A percentile compares a stretch with the other conserved stretches of the same genome.
Evolutionary conservation across 2,888 invertebrate genomes (phyloP).

Genomic region (Tipula confusa): DNA sequence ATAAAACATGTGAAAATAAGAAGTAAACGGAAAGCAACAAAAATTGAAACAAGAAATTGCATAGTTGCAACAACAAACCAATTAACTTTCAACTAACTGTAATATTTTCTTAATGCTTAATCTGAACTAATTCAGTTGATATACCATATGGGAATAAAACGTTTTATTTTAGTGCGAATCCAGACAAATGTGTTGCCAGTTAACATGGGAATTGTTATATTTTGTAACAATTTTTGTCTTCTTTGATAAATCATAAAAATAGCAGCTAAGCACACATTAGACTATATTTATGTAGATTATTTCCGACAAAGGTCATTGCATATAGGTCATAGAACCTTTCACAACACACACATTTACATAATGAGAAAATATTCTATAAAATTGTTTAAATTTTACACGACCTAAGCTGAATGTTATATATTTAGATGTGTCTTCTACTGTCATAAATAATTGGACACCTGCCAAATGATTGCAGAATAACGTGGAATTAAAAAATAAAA

Average conservation of each 20-base stretch:
- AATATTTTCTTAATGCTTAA: not conserved
- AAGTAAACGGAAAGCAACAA: not conserved
- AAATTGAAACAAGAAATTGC: not conserved
- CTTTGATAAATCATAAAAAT: not conserved
- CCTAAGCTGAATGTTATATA: not conserved
- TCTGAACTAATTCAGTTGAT: not conserved
- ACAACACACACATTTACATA: not conserved
- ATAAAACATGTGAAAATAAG: not conserved
- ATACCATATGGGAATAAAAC: not conserved
- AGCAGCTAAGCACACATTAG: not conserved
- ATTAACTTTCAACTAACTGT: slow-evolving; percentile 3
- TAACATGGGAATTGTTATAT: not conserved
- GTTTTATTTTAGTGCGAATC: not conserved
- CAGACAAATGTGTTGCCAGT: not conserved
- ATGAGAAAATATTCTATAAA: not conserved
- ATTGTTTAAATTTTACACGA: not conserved
- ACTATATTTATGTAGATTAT: not conserved
- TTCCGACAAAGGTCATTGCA: not conserved
- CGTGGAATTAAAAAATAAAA: not conserved
- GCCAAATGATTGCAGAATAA: not conserved
- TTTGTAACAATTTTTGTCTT: not conserved
- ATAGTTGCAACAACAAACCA: slow-evolving; percentile 7
- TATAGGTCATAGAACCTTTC: not conserved
- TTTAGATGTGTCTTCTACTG: not conserved
- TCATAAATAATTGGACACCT: not conserved